Conservation (phyloP, 1,140 invertebrate species). For the Leptinotarsa lineolata region DNA sequence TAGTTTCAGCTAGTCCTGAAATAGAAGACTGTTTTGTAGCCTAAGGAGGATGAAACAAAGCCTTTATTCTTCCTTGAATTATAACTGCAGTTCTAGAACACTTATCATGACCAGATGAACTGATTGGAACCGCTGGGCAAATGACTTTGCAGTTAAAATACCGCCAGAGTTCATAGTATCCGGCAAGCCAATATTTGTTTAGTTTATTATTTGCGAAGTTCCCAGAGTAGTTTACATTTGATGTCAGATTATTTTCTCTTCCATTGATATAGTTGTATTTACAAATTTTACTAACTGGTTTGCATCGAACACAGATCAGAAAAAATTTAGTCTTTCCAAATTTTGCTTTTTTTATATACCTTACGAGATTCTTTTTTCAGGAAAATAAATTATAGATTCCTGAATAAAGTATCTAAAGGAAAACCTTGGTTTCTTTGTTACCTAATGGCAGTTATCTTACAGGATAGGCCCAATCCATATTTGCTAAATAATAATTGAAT, state of each 20-base stretch:
- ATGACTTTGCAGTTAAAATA: background rate
- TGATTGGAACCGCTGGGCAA: conserved; percentile 5
- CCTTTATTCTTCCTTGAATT: too few relatives aligned
- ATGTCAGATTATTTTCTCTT: background rate
- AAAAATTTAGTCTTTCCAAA: background rate
- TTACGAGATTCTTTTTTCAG: background rate
- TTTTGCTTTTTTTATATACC: background rate
- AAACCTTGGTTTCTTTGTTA: background rate
- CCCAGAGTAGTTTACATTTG: too few relatives aligned
- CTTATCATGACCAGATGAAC: too few relatives aligned
- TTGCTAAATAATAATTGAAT: background rate
- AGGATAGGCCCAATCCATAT: background rate
- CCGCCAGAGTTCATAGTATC: background rate
- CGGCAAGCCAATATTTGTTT: too few relatives aligned
- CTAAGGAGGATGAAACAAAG: too few relatives aligned
- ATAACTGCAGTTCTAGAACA: too few relatives aligned
- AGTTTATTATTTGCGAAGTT: too few relatives aligned
- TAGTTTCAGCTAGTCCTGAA: too few relatives aligned
- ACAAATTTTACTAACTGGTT: background rate
- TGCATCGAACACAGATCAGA: background rate
- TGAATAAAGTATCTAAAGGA: background rate
- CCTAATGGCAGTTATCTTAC: background rate
- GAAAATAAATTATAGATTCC: background rate
- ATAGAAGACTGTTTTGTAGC: too few relatives aligned
- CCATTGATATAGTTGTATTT: background rate